Conservation (phyloP, 2,888 invertebrate species). For the Odontocolon sp. region DNA sequence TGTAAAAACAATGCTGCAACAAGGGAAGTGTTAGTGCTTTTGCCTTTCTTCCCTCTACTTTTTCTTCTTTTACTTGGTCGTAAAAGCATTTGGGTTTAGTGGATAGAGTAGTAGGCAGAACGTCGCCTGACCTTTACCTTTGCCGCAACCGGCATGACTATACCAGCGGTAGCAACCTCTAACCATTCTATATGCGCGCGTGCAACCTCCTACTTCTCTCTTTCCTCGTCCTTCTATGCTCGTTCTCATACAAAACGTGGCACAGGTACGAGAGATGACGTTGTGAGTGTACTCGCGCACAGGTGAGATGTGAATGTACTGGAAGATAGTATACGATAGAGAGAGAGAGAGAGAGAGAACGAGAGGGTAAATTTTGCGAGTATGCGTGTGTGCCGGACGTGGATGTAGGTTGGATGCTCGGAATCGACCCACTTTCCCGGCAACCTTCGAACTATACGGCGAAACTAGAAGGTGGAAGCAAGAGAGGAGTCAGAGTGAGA, state of each 20-base stretch:
- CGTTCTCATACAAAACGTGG: slow-evolving; percentile 26
- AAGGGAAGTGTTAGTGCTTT: slow-evolving; percentile 16
- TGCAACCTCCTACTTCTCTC: neutral
- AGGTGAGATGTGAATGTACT: slow-evolving; percentile 15
- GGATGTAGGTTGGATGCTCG: slow-evolving; percentile 68
- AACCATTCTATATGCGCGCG: slow-evolving; percentile 26
- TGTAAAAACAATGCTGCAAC: slow-evolving; percentile 42
- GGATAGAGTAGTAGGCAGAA: slow-evolving; percentile 43
- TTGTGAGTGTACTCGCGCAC: slow-evolving; percentile 16
- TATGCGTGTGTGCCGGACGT: slow-evolving; percentile 52
- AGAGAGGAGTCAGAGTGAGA: slow-evolving; percentile 33
- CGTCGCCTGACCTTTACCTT: slow-evolving; percentile 75
- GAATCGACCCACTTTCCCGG: slow-evolving; percentile 70
- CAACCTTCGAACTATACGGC: slow-evolving; percentile 66
- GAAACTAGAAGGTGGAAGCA: too few relatives aligned
- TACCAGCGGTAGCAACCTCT: slow-evolving; percentile 20
- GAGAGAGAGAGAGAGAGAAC: slow-evolving; percentile 2
- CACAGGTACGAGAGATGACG: slow-evolving; percentile 18
- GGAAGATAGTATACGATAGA: too few relatives aligned
- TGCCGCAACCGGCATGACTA: slow-evolving; percentile 65
- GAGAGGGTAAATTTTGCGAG: slow-evolving; percentile 3
- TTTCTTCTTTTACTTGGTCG: slow-evolving; percentile 15
- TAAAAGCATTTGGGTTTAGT: slow-evolving; percentile 38
- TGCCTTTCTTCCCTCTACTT: neutral
- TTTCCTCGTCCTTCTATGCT: slow-evolving; percentile 25